These are phyloP conservation scores for Hydropsyche tenuis DNA, from an alignment of 1,140 invertebrate species.

Conservation along the genomic window DNA sequence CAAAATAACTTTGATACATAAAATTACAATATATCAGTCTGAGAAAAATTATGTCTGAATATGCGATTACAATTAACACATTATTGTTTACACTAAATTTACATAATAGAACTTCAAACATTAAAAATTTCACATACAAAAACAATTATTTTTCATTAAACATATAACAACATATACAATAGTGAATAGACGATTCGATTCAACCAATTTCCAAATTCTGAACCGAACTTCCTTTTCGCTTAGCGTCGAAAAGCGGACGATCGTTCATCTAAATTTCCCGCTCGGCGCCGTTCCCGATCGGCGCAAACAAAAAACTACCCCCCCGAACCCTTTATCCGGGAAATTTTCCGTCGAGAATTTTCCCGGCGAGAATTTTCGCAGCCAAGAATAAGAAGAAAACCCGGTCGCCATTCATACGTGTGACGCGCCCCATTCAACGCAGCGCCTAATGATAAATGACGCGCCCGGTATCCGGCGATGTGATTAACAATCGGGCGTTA, in stretches of 20 bases:
- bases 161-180: no score
- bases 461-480: slow-evolving; percentile 43
- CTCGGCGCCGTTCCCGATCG: neutral
- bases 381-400: neutral
- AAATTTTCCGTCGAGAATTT: slow-evolving; percentile 34
- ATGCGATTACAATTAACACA: no score
- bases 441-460: slow-evolving; percentile 48
- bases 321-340: neutral
- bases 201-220: no score
- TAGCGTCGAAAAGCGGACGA: neutral
- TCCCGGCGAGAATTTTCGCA: neutral
- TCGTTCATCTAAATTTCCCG: slow-evolving; percentile 24
- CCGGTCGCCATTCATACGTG: slow-evolving; percentile 29
- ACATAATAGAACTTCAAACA: no score
- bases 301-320: slow-evolving; percentile 20
- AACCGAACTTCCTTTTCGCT: slow-evolving; percentile 20
- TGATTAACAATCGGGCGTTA: slow-evolving; percentile 48
- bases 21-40: no score
- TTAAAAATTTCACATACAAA: no score
- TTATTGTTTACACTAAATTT: no score
- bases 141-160: no score
- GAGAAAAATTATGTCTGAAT: no score
- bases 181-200: no score
- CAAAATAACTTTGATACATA: no score
- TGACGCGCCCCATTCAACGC: slow-evolving; percentile 45